A percentile compares a stretch with the other conserved stretches of the same genome.
phyloP scores from a whole-genome alignment of 2,113 vertebrate species.

The Alethe castanea region DNA sequence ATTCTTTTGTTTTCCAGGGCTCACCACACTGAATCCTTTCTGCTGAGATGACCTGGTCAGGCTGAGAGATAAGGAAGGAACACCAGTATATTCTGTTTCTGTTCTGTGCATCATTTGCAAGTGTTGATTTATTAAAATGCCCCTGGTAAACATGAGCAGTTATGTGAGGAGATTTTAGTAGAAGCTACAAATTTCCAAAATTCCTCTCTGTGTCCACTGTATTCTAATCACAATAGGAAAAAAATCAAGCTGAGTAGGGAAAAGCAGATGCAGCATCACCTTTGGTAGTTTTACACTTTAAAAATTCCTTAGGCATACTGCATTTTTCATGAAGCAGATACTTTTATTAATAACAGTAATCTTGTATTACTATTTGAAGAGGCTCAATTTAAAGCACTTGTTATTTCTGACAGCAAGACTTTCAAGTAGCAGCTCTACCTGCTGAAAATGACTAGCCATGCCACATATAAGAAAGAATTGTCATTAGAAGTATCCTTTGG shows the following conservation, averaged over 20 bases:
- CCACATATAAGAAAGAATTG: not conserved
- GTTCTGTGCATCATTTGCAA: not conserved
- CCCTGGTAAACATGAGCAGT: not conserved
- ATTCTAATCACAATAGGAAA: not conserved
- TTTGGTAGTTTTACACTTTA: not conserved
- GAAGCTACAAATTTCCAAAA: not conserved
- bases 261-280: not conserved
- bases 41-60: not conserved
- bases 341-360: constrained; percentile 46
- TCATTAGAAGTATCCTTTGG: not conserved
- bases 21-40: not conserved
- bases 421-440: not conserved
- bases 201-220: not conserved
- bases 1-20: not conserved
- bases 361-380: constrained; percentile 43
- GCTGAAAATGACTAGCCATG: not conserved
- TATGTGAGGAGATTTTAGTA: not conserved
- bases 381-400: constrained; percentile 16
- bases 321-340: constrained; percentile 2
- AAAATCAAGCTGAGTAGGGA: not conserved
- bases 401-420: constrained; percentile 43
- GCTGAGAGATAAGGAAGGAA: not conserved
- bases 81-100: not conserved
- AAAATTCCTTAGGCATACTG: not conserved
- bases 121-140: not conserved